Evolutionary conservation across 2,888 invertebrate species (phyloP).

Genomic region (Idaea biselata): DNA sequence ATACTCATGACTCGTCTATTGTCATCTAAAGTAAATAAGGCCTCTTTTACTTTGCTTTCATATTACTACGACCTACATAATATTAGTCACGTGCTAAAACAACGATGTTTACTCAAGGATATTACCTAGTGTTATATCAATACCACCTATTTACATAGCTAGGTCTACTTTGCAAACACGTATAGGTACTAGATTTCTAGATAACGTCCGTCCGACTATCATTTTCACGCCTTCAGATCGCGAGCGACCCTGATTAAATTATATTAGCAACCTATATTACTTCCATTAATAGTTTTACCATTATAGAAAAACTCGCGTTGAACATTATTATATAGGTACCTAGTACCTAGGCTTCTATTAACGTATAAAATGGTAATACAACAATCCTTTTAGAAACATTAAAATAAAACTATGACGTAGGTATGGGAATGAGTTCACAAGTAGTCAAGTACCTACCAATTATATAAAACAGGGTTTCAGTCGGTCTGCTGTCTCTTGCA

Average conservation of each 20-base stretch:
- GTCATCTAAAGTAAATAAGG: neutral
- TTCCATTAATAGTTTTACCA: neutral
- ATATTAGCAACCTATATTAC: neutral
- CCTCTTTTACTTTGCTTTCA: neutral
- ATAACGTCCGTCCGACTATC: too few relatives aligned
- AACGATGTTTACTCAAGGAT: conserved; percentile 5
- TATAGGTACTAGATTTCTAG: too few relatives aligned
- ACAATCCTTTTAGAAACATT: conserved; percentile 12
- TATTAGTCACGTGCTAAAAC: conserved; percentile 22
- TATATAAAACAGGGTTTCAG: conserved; percentile 21
- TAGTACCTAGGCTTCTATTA: neutral
- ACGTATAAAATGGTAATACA: neutral
- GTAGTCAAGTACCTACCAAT: conserved; percentile 23
- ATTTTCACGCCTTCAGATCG: too few relatives aligned
- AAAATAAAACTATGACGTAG: conserved; percentile 40
- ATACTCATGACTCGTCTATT: neutral
- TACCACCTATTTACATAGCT: neutral
- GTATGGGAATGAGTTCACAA: conserved; percentile 35
- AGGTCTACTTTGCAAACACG: too few relatives aligned
- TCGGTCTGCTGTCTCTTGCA: conserved; percentile 48
- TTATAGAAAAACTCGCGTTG: neutral
- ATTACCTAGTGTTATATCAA: neutral
- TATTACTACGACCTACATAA: neutral
- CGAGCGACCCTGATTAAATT: neutral
- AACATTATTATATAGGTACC: neutral